Conservation (phyloP, 2,888 invertebrate species). For the Synanthedon myopaeformis region DNA sequence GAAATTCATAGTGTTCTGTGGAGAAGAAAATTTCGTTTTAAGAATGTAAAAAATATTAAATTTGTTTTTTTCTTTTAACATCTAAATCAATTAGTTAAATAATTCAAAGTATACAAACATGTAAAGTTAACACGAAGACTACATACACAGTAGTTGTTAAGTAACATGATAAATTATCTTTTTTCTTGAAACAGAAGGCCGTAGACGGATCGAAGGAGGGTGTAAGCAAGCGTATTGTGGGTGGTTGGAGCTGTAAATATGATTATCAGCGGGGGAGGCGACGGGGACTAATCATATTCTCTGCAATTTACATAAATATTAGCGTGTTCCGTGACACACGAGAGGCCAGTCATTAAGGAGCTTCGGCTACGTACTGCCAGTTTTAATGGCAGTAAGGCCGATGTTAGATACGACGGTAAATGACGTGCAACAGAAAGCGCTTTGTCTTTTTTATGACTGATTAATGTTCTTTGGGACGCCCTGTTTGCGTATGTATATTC, state of each 20-base stretch:
- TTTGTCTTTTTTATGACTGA: slow-evolving; percentile 70
- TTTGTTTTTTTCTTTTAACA: too few relatives aligned
- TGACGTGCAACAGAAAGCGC: slow-evolving; percentile 30
- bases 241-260: slow-evolving; percentile 59
- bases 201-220: background rate
- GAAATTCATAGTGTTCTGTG: too few relatives aligned
- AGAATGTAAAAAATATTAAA: too few relatives aligned
- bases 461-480: slow-evolving; percentile 48
- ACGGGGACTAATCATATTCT: slow-evolving; percentile 69
- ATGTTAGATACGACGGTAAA: slow-evolving; percentile 43
- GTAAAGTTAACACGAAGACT: too few relatives aligned
- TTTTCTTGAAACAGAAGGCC: background rate
- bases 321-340: slow-evolving; percentile 66
- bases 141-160: too few relatives aligned
- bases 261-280: slow-evolving; percentile 68
- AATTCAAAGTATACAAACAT: too few relatives aligned
- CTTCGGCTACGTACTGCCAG: slow-evolving; percentile 24
- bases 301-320: slow-evolving; percentile 70
- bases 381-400: slow-evolving; percentile 43
- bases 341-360: slow-evolving; percentile 39
- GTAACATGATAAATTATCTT: slow-evolving; percentile 1
- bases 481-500: slow-evolving; percentile 47
- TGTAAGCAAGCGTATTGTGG: slow-evolving; percentile 1
- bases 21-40: too few relatives aligned
- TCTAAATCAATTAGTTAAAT: too few relatives aligned